Evolutionary conservation across 2,888 invertebrate species (phyloP).

Genomic region (Rapana venosa): DNA sequence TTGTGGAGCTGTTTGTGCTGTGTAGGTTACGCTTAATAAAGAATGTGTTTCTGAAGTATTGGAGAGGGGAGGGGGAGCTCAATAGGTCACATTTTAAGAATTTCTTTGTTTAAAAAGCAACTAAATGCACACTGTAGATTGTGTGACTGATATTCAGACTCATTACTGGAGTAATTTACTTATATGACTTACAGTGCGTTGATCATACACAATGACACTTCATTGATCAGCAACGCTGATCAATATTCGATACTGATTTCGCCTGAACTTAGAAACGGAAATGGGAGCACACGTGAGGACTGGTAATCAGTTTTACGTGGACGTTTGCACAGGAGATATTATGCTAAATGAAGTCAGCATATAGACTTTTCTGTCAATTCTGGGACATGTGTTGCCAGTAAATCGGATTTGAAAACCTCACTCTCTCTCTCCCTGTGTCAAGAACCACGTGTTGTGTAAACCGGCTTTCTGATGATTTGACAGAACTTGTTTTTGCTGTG

Average conservation of each 20-base stretch:
- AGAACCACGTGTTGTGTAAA: background rate
- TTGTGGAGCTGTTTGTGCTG: no score
- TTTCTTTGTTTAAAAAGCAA: no score
- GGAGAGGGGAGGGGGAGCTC: no score
- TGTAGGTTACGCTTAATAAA: no score
- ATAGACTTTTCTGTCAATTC: no score
- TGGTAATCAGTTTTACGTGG: background rate
- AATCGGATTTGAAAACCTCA: background rate
- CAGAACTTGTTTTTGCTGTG: background rate
- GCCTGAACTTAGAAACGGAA: background rate
- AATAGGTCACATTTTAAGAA: no score
- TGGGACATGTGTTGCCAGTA: background rate
- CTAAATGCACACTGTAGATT: no score
- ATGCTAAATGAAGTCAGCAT: no score
- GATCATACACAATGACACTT: background rate
- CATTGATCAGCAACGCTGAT: background rate
- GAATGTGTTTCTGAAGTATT: no score
- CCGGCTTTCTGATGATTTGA: background rate
- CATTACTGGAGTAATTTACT: no score
- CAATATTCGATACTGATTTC: background rate
- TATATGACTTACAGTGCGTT: background rate
- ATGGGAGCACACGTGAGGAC: background rate
- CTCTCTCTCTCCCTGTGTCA: background rate
- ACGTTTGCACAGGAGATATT: no score
- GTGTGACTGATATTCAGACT: no score